A percentile compares a stretch with the other conserved stretches of the same genome.
Evolutionary conservation across 2,888 invertebrate species (phyloP).

Genomic region (Oscheius sp.): DNA sequence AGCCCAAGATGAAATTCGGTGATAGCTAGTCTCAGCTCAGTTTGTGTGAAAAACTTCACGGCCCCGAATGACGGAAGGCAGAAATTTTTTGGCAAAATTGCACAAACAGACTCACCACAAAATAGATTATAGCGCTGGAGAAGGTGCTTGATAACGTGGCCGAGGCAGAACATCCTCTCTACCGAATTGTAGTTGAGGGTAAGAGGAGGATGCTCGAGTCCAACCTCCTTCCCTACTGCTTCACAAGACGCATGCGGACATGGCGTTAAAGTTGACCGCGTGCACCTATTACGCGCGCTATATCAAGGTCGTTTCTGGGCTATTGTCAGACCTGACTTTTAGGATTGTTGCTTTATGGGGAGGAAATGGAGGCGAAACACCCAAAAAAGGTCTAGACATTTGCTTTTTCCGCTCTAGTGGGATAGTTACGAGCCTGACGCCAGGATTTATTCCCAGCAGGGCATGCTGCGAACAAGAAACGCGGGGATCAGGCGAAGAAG

Average conservation of each 20-base stretch:
- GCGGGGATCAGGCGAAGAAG: too few relatives aligned
- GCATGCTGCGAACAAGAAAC: too few relatives aligned
- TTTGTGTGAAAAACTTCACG: conserved; percentile 14
- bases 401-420: too few relatives aligned
- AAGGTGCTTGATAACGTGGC: conserved; percentile 19
- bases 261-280: conserved; percentile 36
- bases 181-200: background rate
- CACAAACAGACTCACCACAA: conserved; percentile 9
- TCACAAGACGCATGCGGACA: conserved; percentile 32
- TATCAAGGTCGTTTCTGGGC: conserved; percentile 28
- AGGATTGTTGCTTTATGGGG: conserved; percentile 25
- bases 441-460: too few relatives aligned
- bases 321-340: conserved; percentile 24
- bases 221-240: conserved; percentile 21
- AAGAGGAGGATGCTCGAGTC: background rate
- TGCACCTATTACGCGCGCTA: conserved; percentile 35
- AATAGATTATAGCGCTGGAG: conserved; percentile 23
- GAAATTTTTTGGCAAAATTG: background rate
- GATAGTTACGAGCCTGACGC: too few relatives aligned
- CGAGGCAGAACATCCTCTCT: conserved; percentile 16
- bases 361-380: background rate
- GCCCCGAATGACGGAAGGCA: background rate
- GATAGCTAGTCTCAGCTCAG: conserved; percentile 24
- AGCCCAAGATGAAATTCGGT: conserved; percentile 28
- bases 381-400: background rate